Base-by-base conservation (phyloP, 2,113 vertebrate genomes). In the Catagonus wagneri region DNA sequence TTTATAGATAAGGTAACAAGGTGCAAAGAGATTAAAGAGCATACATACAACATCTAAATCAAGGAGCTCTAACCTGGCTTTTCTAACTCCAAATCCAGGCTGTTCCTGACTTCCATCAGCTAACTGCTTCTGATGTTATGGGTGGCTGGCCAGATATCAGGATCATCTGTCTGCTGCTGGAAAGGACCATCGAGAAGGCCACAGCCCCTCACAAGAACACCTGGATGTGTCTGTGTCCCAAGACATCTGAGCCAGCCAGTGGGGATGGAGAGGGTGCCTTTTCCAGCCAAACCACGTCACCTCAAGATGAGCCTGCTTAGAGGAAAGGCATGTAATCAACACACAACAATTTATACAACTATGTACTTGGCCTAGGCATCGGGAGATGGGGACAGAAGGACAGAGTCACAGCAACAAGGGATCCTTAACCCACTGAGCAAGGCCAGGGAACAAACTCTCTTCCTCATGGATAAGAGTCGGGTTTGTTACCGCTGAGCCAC, bases 71-170 rank as follows among this genome's bases (percentile, higher is more conserved):
- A 15, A 50, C 39, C 32, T 44, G 9, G 15, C 20, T 69, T 44
- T 34, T 87, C 68, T 39, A 39, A 52, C 34, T 85, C 66, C 76
- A 90, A 56, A 3, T 25, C 65, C 56, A 68, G 44, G 15, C 25
- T 61, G 60, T 23, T 86, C 56, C 76, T 76, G 72, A 32, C 2
- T 66, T 86, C 27, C 25, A 54, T 54, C 17, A 85, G 44, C 50
- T 54, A 29, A 29, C 36, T n/a, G 29, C 6, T 9, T 56, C 3
- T 13, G 6, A 25, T 1, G 13, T 7, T 8, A 6, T 20, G 7
- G 9, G 15, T 8, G 32, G n/a, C 13, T 19, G 2, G 14, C 8
- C 25, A 36, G 36, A 32, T 10, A 19, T 20, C 50, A 76, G 4
- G 13, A 25, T 58, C 87, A 22, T 29, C 29, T 25, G 14, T 56